These are phyloP conservation scores for Callopanchax toddi DNA, from an alignment of 2,113 vertebrate species.

Conservation along the genomic window DNA sequence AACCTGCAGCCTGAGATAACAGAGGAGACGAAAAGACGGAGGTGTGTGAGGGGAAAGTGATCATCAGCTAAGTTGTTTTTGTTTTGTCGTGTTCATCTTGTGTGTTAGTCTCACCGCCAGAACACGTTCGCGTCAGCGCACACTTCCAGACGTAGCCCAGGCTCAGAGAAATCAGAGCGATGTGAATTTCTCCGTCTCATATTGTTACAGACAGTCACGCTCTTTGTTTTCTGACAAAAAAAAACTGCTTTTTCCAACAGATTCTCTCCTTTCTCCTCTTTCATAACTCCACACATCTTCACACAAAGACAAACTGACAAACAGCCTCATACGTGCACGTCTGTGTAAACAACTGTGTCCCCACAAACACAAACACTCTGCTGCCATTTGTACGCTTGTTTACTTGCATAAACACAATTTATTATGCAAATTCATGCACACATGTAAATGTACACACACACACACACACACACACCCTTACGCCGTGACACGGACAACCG, in stretches of 20 bases:
- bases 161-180: background rate
- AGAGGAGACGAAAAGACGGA: background rate
- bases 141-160: background rate
- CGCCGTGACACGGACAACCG: background rate
- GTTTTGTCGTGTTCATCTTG: background rate
- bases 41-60: background rate
- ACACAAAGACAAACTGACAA: constrained; percentile 18
- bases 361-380: constrained; percentile 30
- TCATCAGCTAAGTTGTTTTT: background rate
- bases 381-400: constrained; percentile 24
- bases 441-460: constrained; percentile 27
- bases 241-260: background rate
- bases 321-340: constrained; percentile 2
- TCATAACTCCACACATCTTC: background rate
- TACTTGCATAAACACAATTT: constrained; percentile 25
- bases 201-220: background rate
- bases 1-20: constrained; percentile 49
- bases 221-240: background rate
- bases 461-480: too few relatives aligned
- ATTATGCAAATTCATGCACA: constrained; percentile 40
- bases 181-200: background rate
- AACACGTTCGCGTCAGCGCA: background rate
- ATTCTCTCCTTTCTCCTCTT: background rate
- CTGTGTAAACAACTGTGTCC: constrained; percentile 27
- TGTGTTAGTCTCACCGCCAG: constrained; percentile 7